phyloP scores from a whole-genome alignment of 1,140 invertebrate species.

The Samia ricini region DNA sequence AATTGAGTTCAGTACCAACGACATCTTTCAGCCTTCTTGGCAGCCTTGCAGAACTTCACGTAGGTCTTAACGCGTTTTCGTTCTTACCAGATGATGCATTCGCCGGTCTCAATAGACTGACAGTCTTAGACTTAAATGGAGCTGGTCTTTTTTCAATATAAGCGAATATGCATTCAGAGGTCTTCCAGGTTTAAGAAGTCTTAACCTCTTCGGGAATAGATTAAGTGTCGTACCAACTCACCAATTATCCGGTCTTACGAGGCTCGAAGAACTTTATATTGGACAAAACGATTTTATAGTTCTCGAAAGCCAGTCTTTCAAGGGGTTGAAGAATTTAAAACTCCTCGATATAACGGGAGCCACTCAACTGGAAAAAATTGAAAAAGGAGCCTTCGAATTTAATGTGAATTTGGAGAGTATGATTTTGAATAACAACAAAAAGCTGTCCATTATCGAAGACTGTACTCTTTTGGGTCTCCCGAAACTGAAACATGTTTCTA shows the following conservation, averaged over 20 bases:
- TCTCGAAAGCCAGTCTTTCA: constrained; percentile 85
- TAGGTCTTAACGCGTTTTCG: constrained; percentile 90
- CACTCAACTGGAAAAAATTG: constrained; percentile 82
- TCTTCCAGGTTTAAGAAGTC: constrained; percentile 83
- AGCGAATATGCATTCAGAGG: constrained; percentile 86
- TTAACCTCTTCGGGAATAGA: constrained; percentile 89
- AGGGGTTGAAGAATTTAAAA: constrained; percentile 86
- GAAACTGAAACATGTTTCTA: constrained; percentile 84
- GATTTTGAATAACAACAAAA: constrained; percentile 87
- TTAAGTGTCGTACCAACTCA: constrained; percentile 86
- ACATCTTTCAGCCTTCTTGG: constrained; percentile 83
- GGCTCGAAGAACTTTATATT: constrained; percentile 88
- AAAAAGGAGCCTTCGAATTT: constrained; percentile 86
- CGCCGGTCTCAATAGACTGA: constrained; percentile 84
- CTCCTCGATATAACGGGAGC: constrained; percentile 88
- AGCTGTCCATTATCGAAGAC: constrained; percentile 83
- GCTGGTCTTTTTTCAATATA: constrained; percentile 88
- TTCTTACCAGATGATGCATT: constrained; percentile 86
- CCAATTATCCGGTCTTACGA: constrained; percentile 83
- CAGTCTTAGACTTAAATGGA: constrained; percentile 87
- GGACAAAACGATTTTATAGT: constrained; percentile 89
- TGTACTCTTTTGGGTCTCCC: constrained; percentile 87
- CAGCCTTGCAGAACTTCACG: constrained; percentile 88
- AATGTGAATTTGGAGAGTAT: constrained; percentile 90
- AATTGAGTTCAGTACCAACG: constrained; percentile 86